Evolutionary conservation across 2,888 invertebrate genomes (phyloP).

Genomic region (Ectemnius lituratus): DNA sequence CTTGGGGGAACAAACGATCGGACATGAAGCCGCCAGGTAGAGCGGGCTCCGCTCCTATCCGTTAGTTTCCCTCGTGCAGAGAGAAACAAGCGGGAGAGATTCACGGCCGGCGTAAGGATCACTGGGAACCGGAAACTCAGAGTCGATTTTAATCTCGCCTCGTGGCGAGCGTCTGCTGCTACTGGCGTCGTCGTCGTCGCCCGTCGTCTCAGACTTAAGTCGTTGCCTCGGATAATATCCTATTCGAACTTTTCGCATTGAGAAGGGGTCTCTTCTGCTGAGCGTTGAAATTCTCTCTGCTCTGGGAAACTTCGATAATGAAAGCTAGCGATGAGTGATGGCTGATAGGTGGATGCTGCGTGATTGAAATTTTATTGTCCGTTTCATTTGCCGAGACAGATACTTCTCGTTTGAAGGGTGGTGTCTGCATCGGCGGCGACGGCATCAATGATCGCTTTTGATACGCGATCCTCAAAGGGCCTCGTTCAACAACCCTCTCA

Average conservation of each 20-base stretch:
- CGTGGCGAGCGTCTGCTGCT: background rate
- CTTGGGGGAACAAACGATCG: slow-evolving; percentile 42
- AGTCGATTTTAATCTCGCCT: slow-evolving; percentile 59
- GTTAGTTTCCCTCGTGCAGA: slow-evolving; percentile 28
- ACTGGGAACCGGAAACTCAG: slow-evolving; percentile 70
- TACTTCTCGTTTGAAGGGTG: background rate
- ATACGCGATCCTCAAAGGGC: slow-evolving; percentile 2
- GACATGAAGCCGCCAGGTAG: slow-evolving; percentile 32
- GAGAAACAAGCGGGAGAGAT: slow-evolving; percentile 56
- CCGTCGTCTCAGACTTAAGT: slow-evolving; percentile 26
- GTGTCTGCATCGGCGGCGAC: background rate
- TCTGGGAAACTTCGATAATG: too few relatives aligned
- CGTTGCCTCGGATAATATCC: background rate
- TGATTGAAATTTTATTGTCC: slow-evolving; percentile 4
- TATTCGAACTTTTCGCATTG: too few relatives aligned
- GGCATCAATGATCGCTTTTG: background rate
- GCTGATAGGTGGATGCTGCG: background rate
- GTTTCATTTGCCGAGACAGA: background rate
- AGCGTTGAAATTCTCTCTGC: background rate
- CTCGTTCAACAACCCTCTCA: slow-evolving; percentile 5
- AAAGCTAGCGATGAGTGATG: too few relatives aligned
- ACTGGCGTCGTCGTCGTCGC: too few relatives aligned
- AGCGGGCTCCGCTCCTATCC: background rate
- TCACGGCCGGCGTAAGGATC: slow-evolving; percentile 63
- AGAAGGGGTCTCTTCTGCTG: too few relatives aligned